phyloP scores from a whole-genome alignment of 2,113 vertebrate species.

The Cheirogaleus medius region DNA sequence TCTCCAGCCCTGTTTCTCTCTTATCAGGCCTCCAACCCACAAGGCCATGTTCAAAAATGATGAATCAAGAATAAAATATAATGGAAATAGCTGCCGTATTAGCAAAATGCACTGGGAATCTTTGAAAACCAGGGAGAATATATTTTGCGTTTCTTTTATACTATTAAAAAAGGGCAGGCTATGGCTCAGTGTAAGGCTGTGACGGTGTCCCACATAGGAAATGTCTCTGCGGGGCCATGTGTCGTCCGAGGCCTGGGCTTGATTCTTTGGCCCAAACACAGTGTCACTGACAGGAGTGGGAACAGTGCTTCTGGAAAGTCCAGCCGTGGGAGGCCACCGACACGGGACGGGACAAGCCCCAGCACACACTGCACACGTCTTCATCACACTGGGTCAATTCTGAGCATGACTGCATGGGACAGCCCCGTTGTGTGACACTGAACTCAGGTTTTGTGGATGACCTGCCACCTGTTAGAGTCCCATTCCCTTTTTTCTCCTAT shows the following conservation, averaged over 20 bases:
- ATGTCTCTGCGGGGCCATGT: not conserved
- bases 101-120: not conserved
- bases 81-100: not conserved
- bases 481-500: not conserved
- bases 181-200: accelerated
- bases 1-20: not conserved
- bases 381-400: accelerated
- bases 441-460: not conserved
- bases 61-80: constrained; percentile 29
- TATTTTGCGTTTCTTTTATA: not conserved
- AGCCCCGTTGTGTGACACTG: accelerated
- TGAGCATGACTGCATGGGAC: accelerated
- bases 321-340: accelerated
- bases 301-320: not conserved
- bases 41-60: constrained; percentile 30
- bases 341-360: accelerated
- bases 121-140: not conserved
- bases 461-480: not conserved
- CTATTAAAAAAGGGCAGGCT: not conserved
- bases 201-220: too few relatives aligned
- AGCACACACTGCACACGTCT: accelerated
- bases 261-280: not conserved
- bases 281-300: not conserved
- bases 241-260: not conserved
- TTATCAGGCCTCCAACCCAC: not conserved